These are phyloP conservation scores for Amphiura filiformis DNA, from an alignment of 35 echinoderm and acorn worm species.

Conservation along the genomic window DNA sequence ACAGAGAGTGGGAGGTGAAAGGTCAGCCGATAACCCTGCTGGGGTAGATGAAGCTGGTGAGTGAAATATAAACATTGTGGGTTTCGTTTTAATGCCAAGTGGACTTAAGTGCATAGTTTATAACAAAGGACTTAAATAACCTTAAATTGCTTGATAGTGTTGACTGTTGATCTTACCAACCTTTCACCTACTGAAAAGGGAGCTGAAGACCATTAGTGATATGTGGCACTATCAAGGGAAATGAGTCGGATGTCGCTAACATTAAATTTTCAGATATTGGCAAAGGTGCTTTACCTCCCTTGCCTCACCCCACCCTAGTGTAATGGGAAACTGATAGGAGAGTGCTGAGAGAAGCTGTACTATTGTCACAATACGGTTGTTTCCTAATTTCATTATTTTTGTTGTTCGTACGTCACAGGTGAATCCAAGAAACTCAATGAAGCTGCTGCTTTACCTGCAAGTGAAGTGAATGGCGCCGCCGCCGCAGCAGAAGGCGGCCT, in stretches of 20 bases:
- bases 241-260: too few species aligned
- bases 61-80: not conserved
- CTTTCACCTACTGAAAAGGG: not conserved
- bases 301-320: too few species aligned
- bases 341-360: too few species aligned
- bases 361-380: too few species aligned
- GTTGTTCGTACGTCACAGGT: slow-evolving; percentile 44
- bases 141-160: not conserved
- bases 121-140: not conserved
- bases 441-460: slow-evolving; percentile 72
- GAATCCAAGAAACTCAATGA: slow-evolving; percentile 75
- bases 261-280: too few species aligned
- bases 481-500: slow-evolving; percentile 45
- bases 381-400: too few species aligned
- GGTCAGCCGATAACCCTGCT: not conserved
- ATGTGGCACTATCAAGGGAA: too few species aligned
- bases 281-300: too few species aligned
- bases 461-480: slow-evolving; percentile 47
- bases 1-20: slow-evolving; percentile 5
- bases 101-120: not conserved
- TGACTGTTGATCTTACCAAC: not conserved
- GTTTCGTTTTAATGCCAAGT: not conserved
- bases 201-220: not conserved
- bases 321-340: too few species aligned
- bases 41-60: not conserved